phyloP scores from a whole-genome alignment of 37 sponge, comb jelly and placozoan species.

The Oopsacas minuta region DNA sequence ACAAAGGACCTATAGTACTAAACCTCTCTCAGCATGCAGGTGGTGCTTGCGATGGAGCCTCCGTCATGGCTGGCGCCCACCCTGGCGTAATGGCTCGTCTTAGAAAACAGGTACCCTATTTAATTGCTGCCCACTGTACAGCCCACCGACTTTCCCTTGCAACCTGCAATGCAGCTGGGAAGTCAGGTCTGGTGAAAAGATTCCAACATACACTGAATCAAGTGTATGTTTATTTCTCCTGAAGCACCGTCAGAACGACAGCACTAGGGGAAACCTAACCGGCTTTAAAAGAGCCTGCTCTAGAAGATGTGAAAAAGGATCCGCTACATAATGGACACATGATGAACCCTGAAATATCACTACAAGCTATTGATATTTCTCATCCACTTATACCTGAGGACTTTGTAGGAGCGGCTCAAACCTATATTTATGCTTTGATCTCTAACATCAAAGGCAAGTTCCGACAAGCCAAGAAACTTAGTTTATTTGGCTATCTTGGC shows the following conservation, averaged over 20 bases:
- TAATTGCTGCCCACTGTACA: slow-evolving; percentile 23
- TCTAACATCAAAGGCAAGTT: slow-evolving; percentile 1
- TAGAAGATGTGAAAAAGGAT: not conserved
- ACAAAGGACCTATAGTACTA: not conserved
- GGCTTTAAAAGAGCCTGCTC: slow-evolving; percentile 25
- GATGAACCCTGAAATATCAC: not conserved
- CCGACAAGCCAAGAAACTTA: slow-evolving; percentile 10
- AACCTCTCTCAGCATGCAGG: not conserved
- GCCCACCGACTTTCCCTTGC: slow-evolving; percentile 30
- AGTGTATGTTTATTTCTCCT: slow-evolving; percentile 19
- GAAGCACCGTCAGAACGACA: not conserved
- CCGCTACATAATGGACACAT: not conserved
- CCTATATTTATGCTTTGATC: not conserved
- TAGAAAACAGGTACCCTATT: not conserved
- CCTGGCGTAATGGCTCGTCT: not conserved
- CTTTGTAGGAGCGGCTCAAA: not conserved
- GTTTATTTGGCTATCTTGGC: not conserved
- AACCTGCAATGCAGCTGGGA: slow-evolving; percentile 22
- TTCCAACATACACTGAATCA: slow-evolving; percentile 20
- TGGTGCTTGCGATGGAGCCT: slow-evolving; percentile 8
- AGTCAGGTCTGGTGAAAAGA: not conserved
- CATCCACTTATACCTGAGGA: not conserved
- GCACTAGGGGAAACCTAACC: slow-evolving; percentile 21
- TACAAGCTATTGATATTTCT: not conserved
- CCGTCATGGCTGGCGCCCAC: too few relatives aligned